A percentile compares a stretch with the other conserved stretches of the same genome.
Conservation (phyloP, 2,888 invertebrate species). For the Campaea margaritaria region DNA sequence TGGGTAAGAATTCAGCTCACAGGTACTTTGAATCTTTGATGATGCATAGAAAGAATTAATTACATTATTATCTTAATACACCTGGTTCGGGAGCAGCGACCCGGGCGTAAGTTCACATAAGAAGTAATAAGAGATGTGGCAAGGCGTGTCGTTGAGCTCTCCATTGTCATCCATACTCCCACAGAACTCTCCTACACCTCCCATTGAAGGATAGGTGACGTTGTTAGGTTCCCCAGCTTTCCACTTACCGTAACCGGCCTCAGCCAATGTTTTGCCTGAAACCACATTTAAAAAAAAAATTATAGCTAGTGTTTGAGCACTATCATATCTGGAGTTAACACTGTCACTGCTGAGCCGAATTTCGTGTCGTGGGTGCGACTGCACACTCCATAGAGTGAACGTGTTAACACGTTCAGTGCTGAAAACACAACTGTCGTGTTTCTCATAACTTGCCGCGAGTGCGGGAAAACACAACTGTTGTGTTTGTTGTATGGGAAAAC, state of each 20-base stretch:
- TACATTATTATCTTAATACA: not conserved
- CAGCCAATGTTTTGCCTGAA: not conserved
- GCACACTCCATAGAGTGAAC: no score
- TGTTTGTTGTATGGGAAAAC: no score
- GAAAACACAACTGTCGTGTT: no score
- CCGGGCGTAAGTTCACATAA: not conserved
- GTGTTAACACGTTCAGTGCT: no score
- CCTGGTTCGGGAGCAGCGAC: not conserved
- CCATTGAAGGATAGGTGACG: not conserved
- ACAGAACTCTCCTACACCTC: slow-evolving; percentile 2
- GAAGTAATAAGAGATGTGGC: not conserved
- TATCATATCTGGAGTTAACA: no score
- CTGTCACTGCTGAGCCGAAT: no score
- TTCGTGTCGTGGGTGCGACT: no score
- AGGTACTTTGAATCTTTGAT: no score
- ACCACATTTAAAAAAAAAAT: not conserved
- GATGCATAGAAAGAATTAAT: not conserved
- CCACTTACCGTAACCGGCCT: slow-evolving; percentile 2
- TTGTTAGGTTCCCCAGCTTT: slow-evolving; percentile 2
- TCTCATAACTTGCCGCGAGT: no score
- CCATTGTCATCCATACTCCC: not conserved
- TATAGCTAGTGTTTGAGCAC: no score
- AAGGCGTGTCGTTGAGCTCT: not conserved
- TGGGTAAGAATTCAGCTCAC: no score
- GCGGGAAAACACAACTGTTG: no score